Percentiles rank a stretch among this genome's conserved stretches.
Conservation (phyloP, 2,888 invertebrate species). For the Dione vanillae region DNA sequence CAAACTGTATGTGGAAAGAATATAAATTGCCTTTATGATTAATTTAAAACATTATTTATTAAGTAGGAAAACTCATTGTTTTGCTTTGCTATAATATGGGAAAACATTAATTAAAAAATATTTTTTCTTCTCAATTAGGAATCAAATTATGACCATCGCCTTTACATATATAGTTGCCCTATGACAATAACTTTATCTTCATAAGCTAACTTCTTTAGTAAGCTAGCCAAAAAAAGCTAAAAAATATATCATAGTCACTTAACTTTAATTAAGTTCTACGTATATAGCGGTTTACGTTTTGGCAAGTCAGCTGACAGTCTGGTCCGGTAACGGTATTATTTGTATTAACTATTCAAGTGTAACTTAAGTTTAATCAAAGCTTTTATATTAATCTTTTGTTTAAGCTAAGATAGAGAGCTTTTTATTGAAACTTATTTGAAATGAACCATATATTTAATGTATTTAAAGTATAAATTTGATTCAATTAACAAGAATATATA, state of each 20-base stretch:
- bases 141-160: not conserved
- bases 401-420: not conserved
- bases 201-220: not conserved
- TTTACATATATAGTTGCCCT: not conserved
- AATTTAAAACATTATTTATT: no score
- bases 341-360: constrained; percentile 44
- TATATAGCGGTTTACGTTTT: constrained; percentile 31
- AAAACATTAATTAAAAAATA: no score
- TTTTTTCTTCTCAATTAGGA: not conserved
- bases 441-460: no score
- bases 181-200: no score
- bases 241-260: constrained; percentile 9
- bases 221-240: no score
- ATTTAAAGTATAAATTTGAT: no score
- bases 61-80: no score
- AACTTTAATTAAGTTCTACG: constrained; percentile 22
- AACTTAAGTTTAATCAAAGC: constrained; percentile 20
- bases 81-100: no score
- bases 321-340: constrained; percentile 54
- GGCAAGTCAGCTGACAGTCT: constrained; percentile 51
- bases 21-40: no score
- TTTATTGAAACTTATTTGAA: no score
- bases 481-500: no score
- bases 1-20: no score
- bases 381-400: not conserved